Base-by-base conservation (phyloP, 2,797 vertebrate species). In the Propithecus deckenii region DNA sequence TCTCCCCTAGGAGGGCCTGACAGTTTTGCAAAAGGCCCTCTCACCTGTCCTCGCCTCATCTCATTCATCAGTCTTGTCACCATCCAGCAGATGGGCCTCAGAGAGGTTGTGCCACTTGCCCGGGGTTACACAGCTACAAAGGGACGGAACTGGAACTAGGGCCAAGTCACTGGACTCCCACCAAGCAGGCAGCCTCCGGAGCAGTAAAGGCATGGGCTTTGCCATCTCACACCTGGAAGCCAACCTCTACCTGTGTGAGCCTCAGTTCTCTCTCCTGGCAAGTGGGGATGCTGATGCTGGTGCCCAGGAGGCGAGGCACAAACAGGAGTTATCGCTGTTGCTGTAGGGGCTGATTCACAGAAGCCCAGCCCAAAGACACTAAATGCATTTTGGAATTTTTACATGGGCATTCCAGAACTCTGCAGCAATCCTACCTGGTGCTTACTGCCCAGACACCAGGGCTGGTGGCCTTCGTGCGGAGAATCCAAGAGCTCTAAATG, bases 211-310 rank as follows among this genome's bases (percentile, higher is more conserved):
- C 35, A 1, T 63, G 12, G 52, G 71, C 50, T 55, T n/a, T 32
- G 46, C 65, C 32, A 5, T 4, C 7, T 1, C 28, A 18, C 43
- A 2, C 8, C 43, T 1, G 10, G 75, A 69, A 32, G 20, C 65
- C 9, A 38, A 12, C 0, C 7, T 41, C 67, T 30, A 1, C 46
- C 7, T 0, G 6, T 20, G 13, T 79, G 46, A 79, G 57, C 15
- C 86, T 35, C 23, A 12, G 61, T 14, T 50, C 87, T 90, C 91
- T 41, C 46, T 0, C 35, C 30, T 7, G 23, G 41, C 35, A 63
- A 22, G 15, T 10, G 6, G 9, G 67, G 32, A 10, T 0, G 2
- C 72, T n/a, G 48, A 35, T 4, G 3, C 20, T 20, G 48, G 48
- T 48, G 38, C 41, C 12, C 52, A 10, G 50, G 2, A 59, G 41